These are phyloP conservation scores for Pogona vitticeps DNA, from an alignment of 2,113 vertebrate species.

Conservation along the genomic window DNA sequence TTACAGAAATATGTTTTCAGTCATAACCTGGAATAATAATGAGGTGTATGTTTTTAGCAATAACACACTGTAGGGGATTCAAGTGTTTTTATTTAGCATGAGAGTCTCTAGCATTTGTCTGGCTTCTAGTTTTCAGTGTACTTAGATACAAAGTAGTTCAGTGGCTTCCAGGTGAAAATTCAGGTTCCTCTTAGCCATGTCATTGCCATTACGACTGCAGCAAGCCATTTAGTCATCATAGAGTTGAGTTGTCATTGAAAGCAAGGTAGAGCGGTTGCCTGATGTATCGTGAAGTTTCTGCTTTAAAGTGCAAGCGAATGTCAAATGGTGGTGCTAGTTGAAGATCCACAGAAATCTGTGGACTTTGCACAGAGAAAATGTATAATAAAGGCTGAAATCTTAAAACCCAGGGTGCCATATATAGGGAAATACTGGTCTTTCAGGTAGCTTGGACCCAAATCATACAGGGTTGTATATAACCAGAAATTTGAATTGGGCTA, in stretches of 20 bases:
- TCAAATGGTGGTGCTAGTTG: neutral
- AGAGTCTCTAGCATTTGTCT: too few species aligned
- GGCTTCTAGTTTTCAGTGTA: neutral
- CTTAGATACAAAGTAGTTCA: neutral
- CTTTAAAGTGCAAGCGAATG: too few species aligned
- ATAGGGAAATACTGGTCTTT: too few species aligned
- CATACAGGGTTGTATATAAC: too few species aligned
- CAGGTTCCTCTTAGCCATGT: neutral
- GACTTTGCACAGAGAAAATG: neutral
- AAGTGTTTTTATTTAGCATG: neutral
- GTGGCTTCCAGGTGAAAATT: neutral
- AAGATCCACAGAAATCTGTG: neutral
- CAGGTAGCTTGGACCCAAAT: too few species aligned
- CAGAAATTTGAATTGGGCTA: too few species aligned
- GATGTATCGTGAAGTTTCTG: neutral
- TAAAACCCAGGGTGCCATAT: too few species aligned
- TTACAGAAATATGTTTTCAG: slow-evolving; percentile 15
- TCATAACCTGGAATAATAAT: slow-evolving; percentile 20
- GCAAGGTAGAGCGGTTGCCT: neutral
- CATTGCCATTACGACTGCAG: neutral
- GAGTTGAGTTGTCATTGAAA: neutral
- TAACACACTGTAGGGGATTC: neutral
- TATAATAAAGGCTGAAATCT: too few species aligned
- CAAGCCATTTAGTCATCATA: neutral
- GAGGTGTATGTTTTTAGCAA: slow-evolving; percentile 4